These are phyloP conservation scores for Ptilonorhynchus violaceus DNA, from an alignment of 2,113 vertebrate species.

Conservation along the genomic window DNA sequence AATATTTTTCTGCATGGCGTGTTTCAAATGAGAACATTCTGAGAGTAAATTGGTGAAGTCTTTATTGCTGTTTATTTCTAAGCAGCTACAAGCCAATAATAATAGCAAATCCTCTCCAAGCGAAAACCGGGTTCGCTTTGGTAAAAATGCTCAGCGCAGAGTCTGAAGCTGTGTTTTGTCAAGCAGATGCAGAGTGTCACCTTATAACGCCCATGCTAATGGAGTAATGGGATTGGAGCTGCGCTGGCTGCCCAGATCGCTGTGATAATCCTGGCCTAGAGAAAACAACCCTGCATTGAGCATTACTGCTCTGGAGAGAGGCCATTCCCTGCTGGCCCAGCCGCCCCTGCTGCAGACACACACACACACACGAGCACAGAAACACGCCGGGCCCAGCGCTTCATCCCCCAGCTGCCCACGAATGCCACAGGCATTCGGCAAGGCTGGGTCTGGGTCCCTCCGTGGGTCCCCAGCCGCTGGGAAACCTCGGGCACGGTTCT, in stretches of 20 bases:
- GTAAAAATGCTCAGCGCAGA: not conserved
- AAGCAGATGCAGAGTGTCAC: slow-evolving; percentile 25
- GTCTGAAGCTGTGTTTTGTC: slow-evolving; percentile 47
- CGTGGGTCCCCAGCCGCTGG: accelerated
- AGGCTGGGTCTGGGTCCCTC: not conserved
- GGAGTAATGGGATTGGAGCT: slow-evolving; percentile 31
- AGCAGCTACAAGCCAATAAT: slow-evolving; percentile 53
- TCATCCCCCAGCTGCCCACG: not conserved
- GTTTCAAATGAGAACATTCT: slow-evolving; percentile 63
- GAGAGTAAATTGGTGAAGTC: slow-evolving; percentile 53
- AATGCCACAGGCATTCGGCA: not conserved
- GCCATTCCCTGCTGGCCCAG: not conserved
- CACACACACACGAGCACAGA: not conserved
- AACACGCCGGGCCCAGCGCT: accelerated
- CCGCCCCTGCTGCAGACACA: not conserved
- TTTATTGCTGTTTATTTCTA: slow-evolving; percentile 59
- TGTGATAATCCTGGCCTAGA: not conserved
- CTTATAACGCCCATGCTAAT: slow-evolving; percentile 22
- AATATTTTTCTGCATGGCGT: slow-evolving; percentile 62
- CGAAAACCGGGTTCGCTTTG: not conserved
- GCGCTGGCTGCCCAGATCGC: not conserved
- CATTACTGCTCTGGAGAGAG: slow-evolving; percentile 26
- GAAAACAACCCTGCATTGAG: not conserved
- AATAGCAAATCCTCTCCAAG: slow-evolving; percentile 44
- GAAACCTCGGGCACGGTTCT: not conserved